Evolutionary conservation across 2,888 invertebrate species (phyloP).

Genomic region (Orgyia antiqua): DNA sequence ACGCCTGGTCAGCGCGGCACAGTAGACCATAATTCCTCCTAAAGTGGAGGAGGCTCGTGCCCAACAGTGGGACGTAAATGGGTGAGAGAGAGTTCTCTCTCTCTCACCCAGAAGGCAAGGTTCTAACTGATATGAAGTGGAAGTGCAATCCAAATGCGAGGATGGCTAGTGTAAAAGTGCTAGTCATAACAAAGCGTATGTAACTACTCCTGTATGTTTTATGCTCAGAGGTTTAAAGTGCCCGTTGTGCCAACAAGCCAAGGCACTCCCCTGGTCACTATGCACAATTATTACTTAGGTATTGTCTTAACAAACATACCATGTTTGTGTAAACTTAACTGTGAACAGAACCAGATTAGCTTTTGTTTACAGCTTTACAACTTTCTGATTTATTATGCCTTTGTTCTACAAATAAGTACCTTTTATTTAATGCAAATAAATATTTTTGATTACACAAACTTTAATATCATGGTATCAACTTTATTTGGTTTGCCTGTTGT

Average conservation of each 20-base stretch:
- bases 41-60: too few relatives aligned
- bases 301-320: slow-evolving; percentile 66
- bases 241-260: slow-evolving; percentile 60
- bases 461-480: not conserved
- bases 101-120: too few relatives aligned
- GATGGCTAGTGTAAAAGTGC: too few relatives aligned
- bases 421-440: slow-evolving; percentile 2
- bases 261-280: slow-evolving; percentile 46
- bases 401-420: slow-evolving; percentile 7
- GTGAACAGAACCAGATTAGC: slow-evolving; percentile 64
- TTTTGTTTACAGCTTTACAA: slow-evolving; percentile 53
- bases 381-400: slow-evolving; percentile 22
- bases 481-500: not conserved
- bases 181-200: too few relatives aligned
- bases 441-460: slow-evolving; percentile 1
- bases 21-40: too few relatives aligned
- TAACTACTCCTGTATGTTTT: too few relatives aligned
- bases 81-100: too few relatives aligned
- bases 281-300: slow-evolving; percentile 72
- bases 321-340: slow-evolving; percentile 66
- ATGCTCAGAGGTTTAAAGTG: too few relatives aligned
- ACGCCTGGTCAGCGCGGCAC: too few relatives aligned
- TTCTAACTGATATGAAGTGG: too few relatives aligned
- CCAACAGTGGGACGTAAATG: too few relatives aligned
- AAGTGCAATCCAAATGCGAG: too few relatives aligned